Evolutionary conservation across 2,888 invertebrate genomes (phyloP).

Genomic region (Physocephala rufipes): DNA sequence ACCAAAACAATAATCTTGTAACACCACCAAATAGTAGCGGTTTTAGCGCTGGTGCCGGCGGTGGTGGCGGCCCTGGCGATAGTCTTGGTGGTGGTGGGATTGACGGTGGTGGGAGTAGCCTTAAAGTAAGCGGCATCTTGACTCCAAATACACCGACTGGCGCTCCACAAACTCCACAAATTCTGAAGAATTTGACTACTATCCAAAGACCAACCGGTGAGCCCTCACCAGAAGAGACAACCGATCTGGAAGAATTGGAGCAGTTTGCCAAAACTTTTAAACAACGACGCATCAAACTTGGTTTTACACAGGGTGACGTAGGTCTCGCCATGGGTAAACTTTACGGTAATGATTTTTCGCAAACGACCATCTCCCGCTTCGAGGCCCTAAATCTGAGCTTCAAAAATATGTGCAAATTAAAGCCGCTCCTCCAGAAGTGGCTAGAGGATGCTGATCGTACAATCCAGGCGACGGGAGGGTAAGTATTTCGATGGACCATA

Average conservation of each 20-base stretch:
- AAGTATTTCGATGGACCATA: constrained; percentile 43
- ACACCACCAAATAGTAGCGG: constrained; percentile 66
- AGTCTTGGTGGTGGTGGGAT: not conserved
- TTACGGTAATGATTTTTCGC: constrained; percentile 98
- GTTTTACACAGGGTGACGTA: constrained; percentile 99
- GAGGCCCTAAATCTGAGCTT: constrained; percentile 98
- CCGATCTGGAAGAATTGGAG: constrained; percentile 96
- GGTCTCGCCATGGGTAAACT: constrained; percentile 98
- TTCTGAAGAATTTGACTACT: constrained; percentile 66
- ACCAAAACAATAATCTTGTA: constrained; percentile 51
- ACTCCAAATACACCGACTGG: constrained; percentile 71
- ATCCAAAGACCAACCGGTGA: constrained; percentile 76
- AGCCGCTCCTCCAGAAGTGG: constrained; percentile 97
- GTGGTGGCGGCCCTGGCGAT: not conserved
- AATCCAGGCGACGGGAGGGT: constrained; percentile 75
- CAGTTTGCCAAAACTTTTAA: constrained; percentile 99
- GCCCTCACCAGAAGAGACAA: constrained; percentile 91
- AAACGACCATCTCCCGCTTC: constrained; percentile 98
- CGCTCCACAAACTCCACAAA: constrained; percentile 56
- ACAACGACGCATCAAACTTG: constrained; percentile 95
- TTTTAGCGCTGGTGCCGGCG: constrained; percentile 1
- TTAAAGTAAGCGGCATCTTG: constrained; percentile 67
- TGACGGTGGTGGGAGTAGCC: constrained; percentile 43
- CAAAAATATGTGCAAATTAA: constrained; percentile 99
- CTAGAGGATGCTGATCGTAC: constrained; percentile 92